phyloP scores from a whole-genome alignment of 2,113 vertebrate species.

The Elgaria multicarinata region DNA sequence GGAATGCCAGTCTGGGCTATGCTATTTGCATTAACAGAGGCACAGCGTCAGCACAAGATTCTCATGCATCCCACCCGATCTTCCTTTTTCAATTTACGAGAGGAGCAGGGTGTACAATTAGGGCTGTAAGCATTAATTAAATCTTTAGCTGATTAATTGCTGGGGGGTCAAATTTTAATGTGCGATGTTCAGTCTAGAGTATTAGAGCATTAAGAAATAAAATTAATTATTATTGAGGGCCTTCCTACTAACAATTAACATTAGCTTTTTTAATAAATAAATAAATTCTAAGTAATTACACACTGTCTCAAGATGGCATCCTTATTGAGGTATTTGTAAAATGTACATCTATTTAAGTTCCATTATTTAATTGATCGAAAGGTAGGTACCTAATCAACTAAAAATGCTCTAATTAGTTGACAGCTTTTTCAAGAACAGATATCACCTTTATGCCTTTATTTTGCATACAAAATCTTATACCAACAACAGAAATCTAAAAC shows the following conservation, averaged over 20 bases:
- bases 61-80: not conserved
- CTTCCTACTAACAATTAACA: not conserved
- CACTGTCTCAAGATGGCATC: not conserved
- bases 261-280: not conserved
- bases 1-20: too few species aligned
- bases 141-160: not conserved
- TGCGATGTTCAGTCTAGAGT: not conserved
- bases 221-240: not conserved
- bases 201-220: not conserved
- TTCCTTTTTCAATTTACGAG: not conserved
- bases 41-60: not conserved
- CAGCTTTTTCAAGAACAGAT: not conserved
- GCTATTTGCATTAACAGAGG: not conserved
- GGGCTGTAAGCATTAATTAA: not conserved
- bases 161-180: not conserved
- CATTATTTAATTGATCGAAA: not conserved
- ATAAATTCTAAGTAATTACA: not conserved
- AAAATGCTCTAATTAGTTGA: too few species aligned
- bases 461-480: not conserved
- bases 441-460: not conserved
- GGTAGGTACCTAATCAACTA: not conserved
- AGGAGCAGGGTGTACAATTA: not conserved
- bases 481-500: not conserved
- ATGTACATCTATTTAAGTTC: not conserved
- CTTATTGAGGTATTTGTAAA: not conserved